Percentiles rank a stretch among this genome's conserved stretches.
Evolutionary conservation across 2,888 invertebrate species (phyloP).

Genomic region (Scaptomyza cyrtandrae): DNA sequence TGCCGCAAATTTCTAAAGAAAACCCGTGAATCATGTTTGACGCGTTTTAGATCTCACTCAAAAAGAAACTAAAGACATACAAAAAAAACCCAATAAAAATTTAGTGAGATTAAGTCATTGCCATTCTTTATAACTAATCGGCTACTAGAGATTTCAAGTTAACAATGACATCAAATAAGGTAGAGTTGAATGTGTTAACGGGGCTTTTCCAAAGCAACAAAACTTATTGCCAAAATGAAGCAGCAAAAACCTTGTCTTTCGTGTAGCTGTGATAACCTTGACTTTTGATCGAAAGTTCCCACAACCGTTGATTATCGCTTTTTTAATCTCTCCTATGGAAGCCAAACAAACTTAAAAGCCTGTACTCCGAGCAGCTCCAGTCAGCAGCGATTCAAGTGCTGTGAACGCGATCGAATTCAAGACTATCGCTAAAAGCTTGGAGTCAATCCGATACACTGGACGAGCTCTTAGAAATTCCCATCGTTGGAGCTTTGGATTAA

Average conservation of each 20-base stretch:
- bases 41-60: constrained; percentile 23
- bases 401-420: constrained; percentile 23
- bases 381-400: constrained; percentile 19
- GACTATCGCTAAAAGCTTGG: constrained; percentile 35
- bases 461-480: constrained; percentile 19
- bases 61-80: neutral
- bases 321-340: constrained; percentile 25
- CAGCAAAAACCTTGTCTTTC: constrained; percentile 36
- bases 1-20: constrained; percentile 10
- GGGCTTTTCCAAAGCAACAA: constrained; percentile 18
- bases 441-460: constrained; percentile 30
- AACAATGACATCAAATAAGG: constrained; percentile 36
- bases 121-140: neutral
- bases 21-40: constrained; percentile 35
- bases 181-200: neutral
- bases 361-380: constrained; percentile 4
- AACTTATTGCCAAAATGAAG: constrained; percentile 5
- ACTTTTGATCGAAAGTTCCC: constrained; percentile 38
- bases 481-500: constrained; percentile 36
- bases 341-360: constrained; percentile 31
- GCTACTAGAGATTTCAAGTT: constrained; percentile 7
- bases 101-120: neutral
- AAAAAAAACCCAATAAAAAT: constrained; percentile 1
- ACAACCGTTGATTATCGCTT: constrained; percentile 40
- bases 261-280: constrained; percentile 49